A percentile compares a stretch with the other conserved stretches of the same genome.
Conservation (phyloP, 2,888 invertebrate species). For the Drosophila helvetica region DNA sequence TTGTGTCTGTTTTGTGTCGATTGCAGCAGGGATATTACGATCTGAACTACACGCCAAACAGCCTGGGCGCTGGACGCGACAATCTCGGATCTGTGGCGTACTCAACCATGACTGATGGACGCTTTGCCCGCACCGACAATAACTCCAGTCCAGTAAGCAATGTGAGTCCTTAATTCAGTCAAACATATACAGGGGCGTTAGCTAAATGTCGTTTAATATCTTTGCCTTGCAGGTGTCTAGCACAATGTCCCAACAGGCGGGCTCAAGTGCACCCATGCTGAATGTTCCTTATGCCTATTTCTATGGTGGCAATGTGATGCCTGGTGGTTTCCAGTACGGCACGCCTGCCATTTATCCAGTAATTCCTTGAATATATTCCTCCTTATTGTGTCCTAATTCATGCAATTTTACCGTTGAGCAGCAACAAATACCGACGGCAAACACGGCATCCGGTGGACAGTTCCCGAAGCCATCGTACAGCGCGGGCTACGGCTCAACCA, state of each 20-base stretch:
- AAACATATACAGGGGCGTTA: not conserved
- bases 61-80: constrained; percentile 88
- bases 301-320: constrained; percentile 88
- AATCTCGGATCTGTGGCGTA: constrained; percentile 88
- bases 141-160: constrained; percentile 89
- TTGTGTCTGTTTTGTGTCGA: constrained; percentile 9
- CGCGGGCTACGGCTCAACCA: constrained; percentile 87
- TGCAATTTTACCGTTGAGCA: constrained; percentile 38
- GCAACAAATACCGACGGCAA: constrained; percentile 90
- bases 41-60: constrained; percentile 90
- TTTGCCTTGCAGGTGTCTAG: constrained; percentile 86
- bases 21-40: constrained; percentile 87
- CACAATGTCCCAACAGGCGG: constrained; percentile 89
- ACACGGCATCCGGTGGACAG: constrained; percentile 89
- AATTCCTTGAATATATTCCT: constrained; percentile 75
- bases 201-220: not conserved
- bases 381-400: not conserved
- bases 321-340: constrained; percentile 89
- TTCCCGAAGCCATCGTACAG: constrained; percentile 88
- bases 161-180: constrained; percentile 68
- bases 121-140: constrained; percentile 90
- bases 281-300: constrained; percentile 86
- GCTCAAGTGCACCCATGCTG: constrained; percentile 84
- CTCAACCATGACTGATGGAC: constrained; percentile 88
- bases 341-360: constrained; percentile 89